phyloP scores from a whole-genome alignment of 2,113 vertebrate species.

The Hepsetus odoe region DNA sequence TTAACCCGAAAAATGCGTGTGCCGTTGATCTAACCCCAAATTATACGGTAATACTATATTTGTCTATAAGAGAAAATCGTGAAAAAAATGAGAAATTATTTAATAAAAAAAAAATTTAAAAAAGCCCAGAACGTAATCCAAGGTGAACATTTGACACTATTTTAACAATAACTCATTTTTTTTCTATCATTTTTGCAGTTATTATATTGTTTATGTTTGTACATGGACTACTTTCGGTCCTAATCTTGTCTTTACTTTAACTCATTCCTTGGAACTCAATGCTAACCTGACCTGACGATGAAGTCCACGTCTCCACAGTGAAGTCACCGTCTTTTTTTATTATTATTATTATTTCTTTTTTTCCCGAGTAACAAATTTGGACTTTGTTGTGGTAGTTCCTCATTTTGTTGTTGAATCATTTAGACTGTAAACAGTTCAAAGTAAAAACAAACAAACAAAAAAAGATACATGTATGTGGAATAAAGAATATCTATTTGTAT shows the following conservation, averaged over 20 bases:
- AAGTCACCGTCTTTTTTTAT: slow-evolving; percentile 67
- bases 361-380: slow-evolving; percentile 73
- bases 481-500: slow-evolving; percentile 84
- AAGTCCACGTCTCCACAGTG: slow-evolving; percentile 72
- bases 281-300: slow-evolving; percentile 69
- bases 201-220: slow-evolving; percentile 45
- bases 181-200: slow-evolving; percentile 52
- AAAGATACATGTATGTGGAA: slow-evolving; percentile 79
- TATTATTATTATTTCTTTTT: slow-evolving; percentile 24
- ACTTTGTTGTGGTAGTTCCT: slow-evolving; percentile 83
- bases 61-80: slow-evolving; percentile 66
- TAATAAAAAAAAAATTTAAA: slow-evolving; percentile 37
- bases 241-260: slow-evolving; percentile 55
- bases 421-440: slow-evolving; percentile 81
- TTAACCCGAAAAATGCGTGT: slow-evolving; percentile 60
- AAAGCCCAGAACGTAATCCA: slow-evolving; percentile 56
- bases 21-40: slow-evolving; percentile 61
- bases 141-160: slow-evolving; percentile 59
- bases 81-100: slow-evolving; percentile 61
- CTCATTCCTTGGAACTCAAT: slow-evolving; percentile 67
- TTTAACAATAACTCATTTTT: slow-evolving; percentile 54
- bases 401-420: slow-evolving; percentile 84
- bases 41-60: slow-evolving; percentile 64
- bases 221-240: slow-evolving; percentile 60
- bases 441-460: slow-evolving; percentile 64